Conservation (phyloP, 30 jellyfish, hydroid and myxozoan species). For the Turritopsis rubra region DNA sequence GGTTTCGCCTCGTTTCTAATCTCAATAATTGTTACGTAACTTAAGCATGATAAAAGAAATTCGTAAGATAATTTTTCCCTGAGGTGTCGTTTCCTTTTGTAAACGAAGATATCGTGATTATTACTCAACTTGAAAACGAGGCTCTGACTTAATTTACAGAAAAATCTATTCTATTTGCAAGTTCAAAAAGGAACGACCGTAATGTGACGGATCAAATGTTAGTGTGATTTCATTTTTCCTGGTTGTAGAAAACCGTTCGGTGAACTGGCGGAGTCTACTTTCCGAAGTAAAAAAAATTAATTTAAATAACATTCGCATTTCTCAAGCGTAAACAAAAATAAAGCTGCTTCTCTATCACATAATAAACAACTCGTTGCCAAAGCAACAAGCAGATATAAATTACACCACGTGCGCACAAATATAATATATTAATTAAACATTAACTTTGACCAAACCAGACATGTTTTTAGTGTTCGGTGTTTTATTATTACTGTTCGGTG, state of each 20-base stretch:
- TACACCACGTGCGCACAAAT: background rate
- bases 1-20: too few relatives aligned
- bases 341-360: background rate
- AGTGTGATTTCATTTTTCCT: too few relatives aligned
- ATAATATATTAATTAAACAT: background rate
- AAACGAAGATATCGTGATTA: too few relatives aligned
- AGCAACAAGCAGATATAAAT: background rate
- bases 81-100: too few relatives aligned
- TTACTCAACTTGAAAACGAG: too few relatives aligned
- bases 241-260: background rate
- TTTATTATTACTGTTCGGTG: background rate
- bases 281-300: background rate
- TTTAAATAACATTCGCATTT: background rate
- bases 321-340: background rate
- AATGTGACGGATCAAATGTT: too few relatives aligned
- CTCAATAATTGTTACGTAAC: too few relatives aligned
- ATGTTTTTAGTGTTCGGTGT: background rate
- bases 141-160: too few relatives aligned
- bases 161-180: too few relatives aligned
- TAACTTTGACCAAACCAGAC: constrained; percentile 11
- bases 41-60: too few relatives aligned
- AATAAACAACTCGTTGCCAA: background rate
- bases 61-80: too few relatives aligned
- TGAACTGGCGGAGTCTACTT: background rate
- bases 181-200: too few relatives aligned